phyloP scores from a whole-genome alignment of 2,888 invertebrate genomes.

The Sclerodermus sp. region DNA sequence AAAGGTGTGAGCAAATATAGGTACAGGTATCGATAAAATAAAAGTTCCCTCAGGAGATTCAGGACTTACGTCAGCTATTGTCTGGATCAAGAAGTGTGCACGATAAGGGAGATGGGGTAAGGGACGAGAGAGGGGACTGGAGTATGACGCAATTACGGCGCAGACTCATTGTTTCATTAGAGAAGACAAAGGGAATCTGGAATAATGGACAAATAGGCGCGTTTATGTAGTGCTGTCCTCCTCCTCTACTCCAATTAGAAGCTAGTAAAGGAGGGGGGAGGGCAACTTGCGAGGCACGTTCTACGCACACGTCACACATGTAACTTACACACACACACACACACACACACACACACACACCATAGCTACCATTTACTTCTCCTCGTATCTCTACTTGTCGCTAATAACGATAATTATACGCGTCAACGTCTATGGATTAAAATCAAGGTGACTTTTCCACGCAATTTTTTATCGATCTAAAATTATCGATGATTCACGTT shows the following conservation, averaged over 20 bases:
- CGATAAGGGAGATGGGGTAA: not conserved
- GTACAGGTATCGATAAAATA: too few species aligned
- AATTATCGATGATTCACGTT: too few species aligned
- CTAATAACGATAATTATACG: too few species aligned
- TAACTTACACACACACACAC: too few species aligned
- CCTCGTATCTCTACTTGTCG: too few species aligned
- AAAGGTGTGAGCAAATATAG: not conserved
- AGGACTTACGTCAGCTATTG: not conserved
- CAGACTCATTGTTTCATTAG: constrained; percentile 58
- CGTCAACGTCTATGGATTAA: too few species aligned
- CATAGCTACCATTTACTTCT: too few species aligned
- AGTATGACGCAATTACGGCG: constrained; percentile 51
- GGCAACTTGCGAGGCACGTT: constrained; percentile 13
- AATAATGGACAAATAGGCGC: constrained; percentile 58
- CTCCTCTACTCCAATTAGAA: constrained; percentile 54
- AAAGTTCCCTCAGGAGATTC: too few species aligned
- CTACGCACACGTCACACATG: not conserved
- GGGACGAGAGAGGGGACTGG: constrained; percentile 18
- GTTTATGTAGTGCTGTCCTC: constrained; percentile 50
- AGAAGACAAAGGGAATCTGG: constrained; percentile 57
- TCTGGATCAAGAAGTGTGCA: not conserved
- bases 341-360: too few species aligned
- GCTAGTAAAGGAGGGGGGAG: constrained; percentile 36
- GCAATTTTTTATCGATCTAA: too few species aligned
- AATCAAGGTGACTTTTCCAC: too few species aligned